phyloP scores from a whole-genome alignment of 2,888 invertebrate species.

The Drosophila tanythrix region DNA sequence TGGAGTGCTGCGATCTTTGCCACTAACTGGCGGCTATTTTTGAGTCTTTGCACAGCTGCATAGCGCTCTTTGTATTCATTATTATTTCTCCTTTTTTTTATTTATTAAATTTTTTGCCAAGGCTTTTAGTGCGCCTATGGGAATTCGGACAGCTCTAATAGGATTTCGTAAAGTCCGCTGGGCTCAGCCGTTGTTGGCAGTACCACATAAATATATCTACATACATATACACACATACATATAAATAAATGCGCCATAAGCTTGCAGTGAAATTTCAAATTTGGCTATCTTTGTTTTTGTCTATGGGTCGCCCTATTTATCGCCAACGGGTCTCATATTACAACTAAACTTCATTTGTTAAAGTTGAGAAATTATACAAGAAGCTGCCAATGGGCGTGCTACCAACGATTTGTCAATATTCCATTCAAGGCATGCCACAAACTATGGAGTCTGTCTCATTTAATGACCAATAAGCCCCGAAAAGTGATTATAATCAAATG shows the following conservation, averaged over 20 bases:
- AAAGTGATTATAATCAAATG: conserved; percentile 27
- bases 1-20: conserved; percentile 68
- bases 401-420: conserved; percentile 64
- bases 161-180: conserved; percentile 64
- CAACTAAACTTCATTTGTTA: conserved; percentile 30
- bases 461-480: conserved; percentile 18
- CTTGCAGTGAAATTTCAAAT: conserved; percentile 32
- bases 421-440: conserved; percentile 18
- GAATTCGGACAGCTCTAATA: conserved; percentile 72
- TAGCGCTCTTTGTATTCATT: conserved; percentile 73
- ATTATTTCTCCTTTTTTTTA: conserved; percentile 55
- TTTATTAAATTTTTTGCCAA: conserved; percentile 73
- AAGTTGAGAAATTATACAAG: conserved; percentile 43
- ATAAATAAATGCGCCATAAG: conserved; percentile 45
- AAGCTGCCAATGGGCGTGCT: conserved; percentile 56
- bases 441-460: conserved; percentile 25
- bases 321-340: conserved; percentile 55
- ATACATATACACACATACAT: background rate
- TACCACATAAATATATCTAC: conserved; percentile 10
- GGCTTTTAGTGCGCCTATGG: conserved; percentile 57
- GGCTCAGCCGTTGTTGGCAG: conserved; percentile 51
- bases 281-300: conserved; percentile 26
- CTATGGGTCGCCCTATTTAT: conserved; percentile 51
- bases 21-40: conserved; percentile 68
- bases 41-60: conserved; percentile 69